These are phyloP conservation scores for Agonopterix heracliana DNA, from an alignment of 2,888 invertebrate genomes.

Conservation along the genomic window DNA sequence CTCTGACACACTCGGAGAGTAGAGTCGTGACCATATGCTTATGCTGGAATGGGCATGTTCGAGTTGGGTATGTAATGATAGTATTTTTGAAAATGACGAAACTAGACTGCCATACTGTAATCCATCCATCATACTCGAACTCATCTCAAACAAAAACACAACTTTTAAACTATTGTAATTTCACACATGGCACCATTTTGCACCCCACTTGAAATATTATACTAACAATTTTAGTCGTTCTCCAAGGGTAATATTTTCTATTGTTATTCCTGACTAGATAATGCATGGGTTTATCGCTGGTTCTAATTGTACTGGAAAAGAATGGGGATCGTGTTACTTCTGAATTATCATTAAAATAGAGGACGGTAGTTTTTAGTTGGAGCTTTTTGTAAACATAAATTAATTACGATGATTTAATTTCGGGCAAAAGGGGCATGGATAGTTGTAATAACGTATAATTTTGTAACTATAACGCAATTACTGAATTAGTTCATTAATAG, in stretches of 20 bases:
- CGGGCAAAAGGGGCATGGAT: slow-evolving; percentile 17
- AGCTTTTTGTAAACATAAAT: slow-evolving; percentile 49
- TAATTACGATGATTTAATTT: slow-evolving; percentile 57
- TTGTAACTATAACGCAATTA: too few species aligned
- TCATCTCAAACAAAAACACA: slow-evolving; percentile 37
- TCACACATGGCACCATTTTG: slow-evolving; percentile 63
- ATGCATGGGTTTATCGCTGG: slow-evolving; percentile 70
- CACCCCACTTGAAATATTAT: slow-evolving; percentile 71
- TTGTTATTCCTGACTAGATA: slow-evolving; percentile 68
- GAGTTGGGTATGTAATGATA: too few species aligned
- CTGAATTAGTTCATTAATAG: too few species aligned
- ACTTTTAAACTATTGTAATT: slow-evolving; percentile 57
- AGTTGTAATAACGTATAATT: slow-evolving; percentile 2
- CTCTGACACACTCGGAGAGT: too few species aligned
- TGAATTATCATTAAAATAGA: slow-evolving; percentile 65
- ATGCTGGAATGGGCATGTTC: too few species aligned
- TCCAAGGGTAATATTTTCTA: slow-evolving; percentile 58
- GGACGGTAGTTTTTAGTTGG: slow-evolving; percentile 23
- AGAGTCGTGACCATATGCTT: too few species aligned
- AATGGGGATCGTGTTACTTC: slow-evolving; percentile 67
- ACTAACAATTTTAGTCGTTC: slow-evolving; percentile 61
- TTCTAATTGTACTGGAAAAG: slow-evolving; percentile 61
- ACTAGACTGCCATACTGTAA: slow-evolving; percentile 1
- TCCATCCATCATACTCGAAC: slow-evolving; percentile 51
- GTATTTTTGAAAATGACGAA: background rate